phyloP scores from a whole-genome alignment of 1,140 invertebrate species.

The Periplaneta americana region DNA sequence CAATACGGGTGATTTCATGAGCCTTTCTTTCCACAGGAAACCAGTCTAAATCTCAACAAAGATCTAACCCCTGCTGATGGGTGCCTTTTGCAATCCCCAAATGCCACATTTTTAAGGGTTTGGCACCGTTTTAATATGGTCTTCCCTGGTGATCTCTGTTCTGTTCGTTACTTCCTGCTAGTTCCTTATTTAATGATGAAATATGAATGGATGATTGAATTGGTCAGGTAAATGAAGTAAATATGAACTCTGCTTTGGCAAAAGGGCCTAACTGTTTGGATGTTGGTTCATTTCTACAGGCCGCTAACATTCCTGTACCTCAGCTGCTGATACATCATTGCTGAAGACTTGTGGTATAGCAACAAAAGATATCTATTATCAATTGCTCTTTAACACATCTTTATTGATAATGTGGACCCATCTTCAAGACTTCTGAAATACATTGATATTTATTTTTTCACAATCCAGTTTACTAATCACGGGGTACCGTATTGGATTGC shows the following conservation, averaged over 20 bases:
- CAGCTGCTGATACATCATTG: too few species aligned
- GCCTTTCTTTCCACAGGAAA: not conserved
- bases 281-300: not conserved
- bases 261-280: not conserved
- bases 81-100: not conserved
- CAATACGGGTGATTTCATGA: not conserved
- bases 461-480: too few species aligned
- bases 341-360: too few species aligned
- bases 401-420: too few species aligned
- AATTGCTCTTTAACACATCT: too few species aligned
- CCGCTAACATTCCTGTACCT: not conserved
- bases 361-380: too few species aligned
- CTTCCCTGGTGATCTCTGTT: not conserved
- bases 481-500: too few species aligned
- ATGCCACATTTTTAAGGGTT: not conserved
- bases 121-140: too few species aligned
- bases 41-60: not conserved
- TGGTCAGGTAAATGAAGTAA: not conserved
- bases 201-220: not conserved
- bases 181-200: not conserved
- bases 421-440: too few species aligned
- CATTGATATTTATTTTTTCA: too few species aligned
- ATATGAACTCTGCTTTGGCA: not conserved
- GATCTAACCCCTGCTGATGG: not conserved
- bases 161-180: not conserved